Evolutionary conservation across 2,113 vertebrate species (phyloP), one percentile per base, ranked within the genome.

Genomic region (Lucifuga dentata): DNA sequence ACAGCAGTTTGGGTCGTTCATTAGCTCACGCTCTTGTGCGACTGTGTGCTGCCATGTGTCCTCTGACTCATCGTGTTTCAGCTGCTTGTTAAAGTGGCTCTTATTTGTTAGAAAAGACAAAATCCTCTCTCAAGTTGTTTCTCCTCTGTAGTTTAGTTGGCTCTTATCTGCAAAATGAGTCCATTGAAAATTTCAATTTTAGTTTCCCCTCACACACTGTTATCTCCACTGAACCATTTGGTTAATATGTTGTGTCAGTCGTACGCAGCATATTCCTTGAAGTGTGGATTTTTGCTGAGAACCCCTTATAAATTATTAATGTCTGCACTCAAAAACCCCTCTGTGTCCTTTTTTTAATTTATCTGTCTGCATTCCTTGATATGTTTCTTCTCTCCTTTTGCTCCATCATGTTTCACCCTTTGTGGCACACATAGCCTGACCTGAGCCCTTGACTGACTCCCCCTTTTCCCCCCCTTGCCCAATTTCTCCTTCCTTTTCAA

Each of bases 401-500:
- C 50, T 44, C n/a, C 43, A 71, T 50, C 51, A 9, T 2, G 0
- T 68, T 57, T 65, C 36, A 45, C 23, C 50, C 44, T 36, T 60
- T 62, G 8, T 9, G 2, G n/a, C 23, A 11, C 45, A 72, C 53
- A 5, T 43, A 45, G 9, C 60, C 50, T 73, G 78, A 67, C 52
- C 74, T 15, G 1, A 35, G 48, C 59, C 46, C 43, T 39, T 26
- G 0, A 33, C 66, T 39, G 17, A 23, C 41, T 17, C 39, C 12
- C 8, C 45, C 33, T 23, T 5, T 17, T 11, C 21, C 9, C 32
- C 12, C 45, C 48, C 43, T 40, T n/a, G 2, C 1, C 39, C 45
- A 56, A n/a, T 65, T 62, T 50, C 40, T 73, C 69, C 52, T 56
- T 53, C 57, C 52, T 40, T 76, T 86, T 81, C 78, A 79, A 82